Evolutionary conservation across 2,888 invertebrate species (phyloP), one percentile per base, ranked within the genome.

Genomic region (Chrysomela aeneicollis): DNA sequence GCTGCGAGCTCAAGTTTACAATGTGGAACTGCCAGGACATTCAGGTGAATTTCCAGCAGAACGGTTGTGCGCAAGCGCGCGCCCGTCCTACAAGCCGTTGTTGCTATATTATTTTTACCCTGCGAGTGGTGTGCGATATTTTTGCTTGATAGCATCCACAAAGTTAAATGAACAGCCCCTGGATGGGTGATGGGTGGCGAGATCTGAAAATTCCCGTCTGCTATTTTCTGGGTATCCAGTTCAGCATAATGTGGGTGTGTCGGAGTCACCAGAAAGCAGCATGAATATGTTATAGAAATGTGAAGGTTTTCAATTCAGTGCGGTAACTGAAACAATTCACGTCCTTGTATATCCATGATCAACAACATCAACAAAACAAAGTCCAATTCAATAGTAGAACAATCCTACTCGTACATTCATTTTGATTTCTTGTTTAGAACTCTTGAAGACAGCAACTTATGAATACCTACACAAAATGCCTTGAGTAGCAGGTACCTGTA

Each of bases 21-120:
- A 64, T 64, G 64, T 64, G 64, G 52, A 61, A 59, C 61, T 55
- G 54, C 57, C 32, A 59, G 64, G 59, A 52, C 52, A 60, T 59
- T 64, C 64, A 59, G 64, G 59, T 64, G 55, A 50, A 59, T 53
- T 53, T 64, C 15, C 53, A 49, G 35, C 64, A 64, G 37, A 47
- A 49, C 22, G 57, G 54, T 47, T 54, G 12, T 22, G 47, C 52
- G 59, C 64, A 50, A 51, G 64, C 64, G 64, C 57, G 30, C n/a
- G 26, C 9, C 55, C 37, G 6, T 46, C 49, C 50, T 53, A 9
- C 17, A 30, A 42, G 49, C 61, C 60, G 60, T 64, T 64, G 64
- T 64, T 61, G 64, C 32, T 64, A 57, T 64, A 59, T 54, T 54
- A 64, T 57, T 52, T 54, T 57, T 42, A 42, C 42, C 42, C 42